Percentiles rank a stretch among this genome's conserved stretches.
Conservation (phyloP, 2,888 invertebrate genomes). For the Scaptomyza flava region DNA sequence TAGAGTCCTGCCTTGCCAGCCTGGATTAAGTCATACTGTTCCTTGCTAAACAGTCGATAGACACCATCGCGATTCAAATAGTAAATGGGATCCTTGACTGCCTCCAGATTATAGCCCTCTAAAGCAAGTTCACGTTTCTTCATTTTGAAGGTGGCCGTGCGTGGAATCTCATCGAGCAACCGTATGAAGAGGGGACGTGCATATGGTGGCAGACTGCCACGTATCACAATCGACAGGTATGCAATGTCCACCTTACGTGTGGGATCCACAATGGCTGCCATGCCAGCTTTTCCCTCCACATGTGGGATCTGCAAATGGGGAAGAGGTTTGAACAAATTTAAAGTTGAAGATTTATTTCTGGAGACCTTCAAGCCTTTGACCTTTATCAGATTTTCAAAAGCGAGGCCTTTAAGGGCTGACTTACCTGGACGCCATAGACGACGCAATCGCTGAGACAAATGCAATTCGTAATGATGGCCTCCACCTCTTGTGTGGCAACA, state of each 20-base stretch:
- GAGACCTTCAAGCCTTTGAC: no score
- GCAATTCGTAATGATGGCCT: conserved; percentile 92
- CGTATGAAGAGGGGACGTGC: conserved; percentile 96
- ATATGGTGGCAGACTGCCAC: conserved; percentile 91
- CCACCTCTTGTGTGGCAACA: conserved; percentile 97
- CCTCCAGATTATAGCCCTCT: conserved; percentile 92
- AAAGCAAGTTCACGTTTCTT: conserved; percentile 94
- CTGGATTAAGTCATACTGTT: conserved; percentile 85
- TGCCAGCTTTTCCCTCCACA: conserved; percentile 95
- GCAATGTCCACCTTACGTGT: conserved; percentile 86
- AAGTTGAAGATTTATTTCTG: not conserved
- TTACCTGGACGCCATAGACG: conserved; percentile 96
- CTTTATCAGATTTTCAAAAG: no score
- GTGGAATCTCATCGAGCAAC: conserved; percentile 90
- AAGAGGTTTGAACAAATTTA: not conserved
- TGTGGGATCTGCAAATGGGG: conserved; percentile 87
- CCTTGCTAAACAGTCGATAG: conserved; percentile 85
- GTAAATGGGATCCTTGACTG: conserved; percentile 90
- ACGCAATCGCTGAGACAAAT: conserved; percentile 91
- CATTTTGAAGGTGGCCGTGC: conserved; percentile 96
- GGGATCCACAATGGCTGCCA: conserved; percentile 94
- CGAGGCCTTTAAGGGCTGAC: not conserved
- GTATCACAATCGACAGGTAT: conserved; percentile 88
- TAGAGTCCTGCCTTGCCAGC: conserved; percentile 86
- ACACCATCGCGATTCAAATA: conserved; percentile 87